Evolutionary conservation across 2,113 vertebrate species (phyloP).

Genomic region (Axis porcinus): DNA sequence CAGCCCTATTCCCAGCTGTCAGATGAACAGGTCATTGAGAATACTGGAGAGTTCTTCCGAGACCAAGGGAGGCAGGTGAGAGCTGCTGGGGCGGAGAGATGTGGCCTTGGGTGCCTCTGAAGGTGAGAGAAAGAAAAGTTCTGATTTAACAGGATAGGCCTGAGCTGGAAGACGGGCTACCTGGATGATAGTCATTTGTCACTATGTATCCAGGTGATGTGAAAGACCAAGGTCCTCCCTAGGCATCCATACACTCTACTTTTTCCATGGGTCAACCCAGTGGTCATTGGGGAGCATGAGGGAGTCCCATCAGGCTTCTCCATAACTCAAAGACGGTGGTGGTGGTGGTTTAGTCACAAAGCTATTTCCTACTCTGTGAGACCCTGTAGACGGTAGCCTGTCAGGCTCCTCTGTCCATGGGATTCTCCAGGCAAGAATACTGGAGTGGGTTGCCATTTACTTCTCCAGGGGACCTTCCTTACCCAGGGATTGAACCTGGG

Average conservation of each 20-base stretch:
- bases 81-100: rapidly evolving
- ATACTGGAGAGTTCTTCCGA: slow-evolving; percentile 97
- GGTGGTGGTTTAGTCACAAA: not conserved
- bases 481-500: not conserved
- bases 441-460: not conserved
- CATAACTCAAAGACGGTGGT: not conserved
- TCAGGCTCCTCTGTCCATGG: not conserved
- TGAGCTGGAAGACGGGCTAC: too few relatives aligned
- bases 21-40: slow-evolving; percentile 97
- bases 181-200: not conserved
- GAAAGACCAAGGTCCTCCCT: not conserved
- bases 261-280: not conserved
- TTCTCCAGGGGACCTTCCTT: not conserved
- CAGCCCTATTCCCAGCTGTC: slow-evolving; percentile 95
- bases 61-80: slow-evolving; percentile 94
- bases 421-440: not conserved
- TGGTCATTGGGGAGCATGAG: not conserved
- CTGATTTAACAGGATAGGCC: not conserved
- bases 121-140: not conserved
- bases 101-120: not conserved
- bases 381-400: not conserved
- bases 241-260: not conserved
- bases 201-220: too few relatives aligned
- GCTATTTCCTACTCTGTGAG: not conserved
- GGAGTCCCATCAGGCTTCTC: not conserved